Evolutionary conservation across 2,797 vertebrate species (phyloP), one percentile per base, ranked within the genome.

Genomic region (Phoebastria nigripes): DNA sequence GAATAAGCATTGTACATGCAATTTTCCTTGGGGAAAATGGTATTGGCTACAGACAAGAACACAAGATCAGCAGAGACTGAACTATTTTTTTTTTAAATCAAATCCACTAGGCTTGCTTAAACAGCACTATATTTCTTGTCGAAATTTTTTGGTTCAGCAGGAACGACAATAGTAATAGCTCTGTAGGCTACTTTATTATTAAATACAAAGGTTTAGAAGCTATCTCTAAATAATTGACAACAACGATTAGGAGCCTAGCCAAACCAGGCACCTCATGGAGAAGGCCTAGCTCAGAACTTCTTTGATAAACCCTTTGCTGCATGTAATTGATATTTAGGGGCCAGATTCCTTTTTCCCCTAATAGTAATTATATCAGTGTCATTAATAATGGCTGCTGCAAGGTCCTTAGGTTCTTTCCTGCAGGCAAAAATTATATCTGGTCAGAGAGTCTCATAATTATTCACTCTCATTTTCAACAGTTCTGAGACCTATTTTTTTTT

Each of bases 301-400:
- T 94, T 55, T 81, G 58, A 94, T 72, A 96, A 97, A 96, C 31
- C n/a, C 82, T 95, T 89, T 93, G 94, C 92, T 95, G 90, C 95
- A 88, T 59, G 44, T 72, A 97, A 96, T 93, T 97, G 97, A 97
- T 97, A 97, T 96, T 97, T 97, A 94, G 88, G 96, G 14, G 46
- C 74, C 61, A 97, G 62, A 95, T 96, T 92, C 96, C 77, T 86
- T 96, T 96, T 96, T 73, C 91, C 95, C 65, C 89, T 96, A 94
- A 84, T 94, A 92, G 89, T 95, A 97, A 97, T 97, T 97, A 92
- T 95, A 97, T 80, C 31, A 59, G 44, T 67, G 72, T 89, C 96
- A 97, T 97, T 97, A 96, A 97, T 96, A 98, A 97, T 82, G 81
- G 67, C 87, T 96, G 20, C 42, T 96, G 70, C 66, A 95, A 96